A percentile compares a stretch with the other conserved stretches of the same genome.
Evolutionary conservation across 2,797 vertebrate species (phyloP).

Genomic region (Onychomys arenicola): DNA sequence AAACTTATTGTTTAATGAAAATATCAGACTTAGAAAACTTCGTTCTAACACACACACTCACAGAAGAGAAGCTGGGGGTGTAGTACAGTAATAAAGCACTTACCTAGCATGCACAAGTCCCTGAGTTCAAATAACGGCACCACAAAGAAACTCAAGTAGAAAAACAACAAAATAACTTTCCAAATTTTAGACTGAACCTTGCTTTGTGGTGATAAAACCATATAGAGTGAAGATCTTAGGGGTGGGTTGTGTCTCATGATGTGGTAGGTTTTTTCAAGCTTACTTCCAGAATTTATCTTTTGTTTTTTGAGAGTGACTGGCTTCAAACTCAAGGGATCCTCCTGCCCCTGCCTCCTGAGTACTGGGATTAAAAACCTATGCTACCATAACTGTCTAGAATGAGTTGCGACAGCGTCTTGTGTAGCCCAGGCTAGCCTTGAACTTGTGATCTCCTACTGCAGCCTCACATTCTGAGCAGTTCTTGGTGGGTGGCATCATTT

Average conservation of each 20-base stretch:
- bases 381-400: neutral
- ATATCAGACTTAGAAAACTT: neutral
- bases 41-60: neutral
- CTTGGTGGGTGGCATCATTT: neutral
- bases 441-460: neutral
- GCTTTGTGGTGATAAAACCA: too few species aligned
- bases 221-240: neutral
- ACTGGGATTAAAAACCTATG: neutral
- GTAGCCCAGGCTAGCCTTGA: neutral
- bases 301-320: neutral
- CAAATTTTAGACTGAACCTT: neutral
- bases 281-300: neutral
- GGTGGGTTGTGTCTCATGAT: neutral
- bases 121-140: neutral
- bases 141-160: neutral
- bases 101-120: neutral
- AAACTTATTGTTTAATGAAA: conserved; percentile 14
- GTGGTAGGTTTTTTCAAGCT: neutral
- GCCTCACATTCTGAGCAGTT: neutral
- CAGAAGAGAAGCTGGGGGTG: neutral
- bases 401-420: neutral
- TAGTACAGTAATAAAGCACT: neutral
- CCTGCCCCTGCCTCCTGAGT: neutral
- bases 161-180: neutral
- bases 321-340: neutral